Percentiles rank a stretch among this genome's conserved stretches.
Conservation (phyloP, 2,888 invertebrate genomes). For the Lasioglossum vierecki region DNA sequence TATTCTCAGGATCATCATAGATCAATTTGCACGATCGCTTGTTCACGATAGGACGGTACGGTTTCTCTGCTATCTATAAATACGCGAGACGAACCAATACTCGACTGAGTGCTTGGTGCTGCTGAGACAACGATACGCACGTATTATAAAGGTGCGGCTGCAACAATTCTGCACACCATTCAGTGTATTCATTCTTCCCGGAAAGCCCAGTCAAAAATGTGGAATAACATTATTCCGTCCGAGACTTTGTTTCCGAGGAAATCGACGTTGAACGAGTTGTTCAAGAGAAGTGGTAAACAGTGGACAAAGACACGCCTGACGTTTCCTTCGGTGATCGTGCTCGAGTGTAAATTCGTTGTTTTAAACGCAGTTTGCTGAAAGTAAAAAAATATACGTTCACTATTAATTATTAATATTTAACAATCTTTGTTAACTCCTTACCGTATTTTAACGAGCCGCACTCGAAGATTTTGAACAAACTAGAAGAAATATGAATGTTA, state of each 20-base stretch:
- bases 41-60: slow-evolving; percentile 38
- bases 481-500: too few relatives aligned
- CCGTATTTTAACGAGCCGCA: too few relatives aligned
- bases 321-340: not conserved
- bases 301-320: not conserved
- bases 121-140: slow-evolving; percentile 7
- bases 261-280: not conserved
- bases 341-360: not conserved
- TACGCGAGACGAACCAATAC: slow-evolving; percentile 40
- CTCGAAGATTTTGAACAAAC: too few relatives aligned
- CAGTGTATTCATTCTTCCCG: not conserved
- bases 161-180: not conserved
- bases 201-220: not conserved
- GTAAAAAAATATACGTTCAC: too few relatives aligned
- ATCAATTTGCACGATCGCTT: slow-evolving; percentile 54
- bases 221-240: not conserved
- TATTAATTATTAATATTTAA: too few relatives aligned
- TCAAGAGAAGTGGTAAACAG: not conserved
- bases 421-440: too few relatives aligned
- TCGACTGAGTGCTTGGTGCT: slow-evolving; percentile 22
- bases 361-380: not conserved
- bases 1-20: slow-evolving; percentile 54
- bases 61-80: slow-evolving; percentile 58
- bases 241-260: not conserved
- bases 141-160: not conserved